Base-by-base conservation (phyloP, 2,113 vertebrate species). In the Prolemur simus region DNA sequence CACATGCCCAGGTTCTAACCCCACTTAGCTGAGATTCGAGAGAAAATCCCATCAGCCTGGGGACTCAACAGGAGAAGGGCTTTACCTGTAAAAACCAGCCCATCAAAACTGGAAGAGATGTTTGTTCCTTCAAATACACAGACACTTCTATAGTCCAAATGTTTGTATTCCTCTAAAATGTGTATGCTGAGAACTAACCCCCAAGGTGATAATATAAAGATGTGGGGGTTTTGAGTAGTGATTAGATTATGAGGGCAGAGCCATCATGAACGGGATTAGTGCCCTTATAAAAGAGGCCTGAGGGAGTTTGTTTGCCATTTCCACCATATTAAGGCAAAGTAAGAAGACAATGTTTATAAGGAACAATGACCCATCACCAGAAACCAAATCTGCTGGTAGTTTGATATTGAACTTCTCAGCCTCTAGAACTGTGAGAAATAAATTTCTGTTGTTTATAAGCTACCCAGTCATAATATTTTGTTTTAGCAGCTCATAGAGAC, bases 161-260 rank as follows among this genome's bases (percentile, higher is more conserved):
- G 1, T 54, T 68, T 80, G 23, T 60, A 37, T 34, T 73, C 37
- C 32, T 4, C 29, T 18, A 34, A 56, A 60, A 71, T 37, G 9
- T 21, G 20, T 23, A 34, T 21, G 8, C 34, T 68, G 11, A 81
- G 68, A 25, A 18, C 27, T 39, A 81, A 34, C 37, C 11, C 18
- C 9, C 3, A 45, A 71, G 3, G 14, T 71, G 39, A 71, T 45
- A 14, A 29, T 60, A 47, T 27, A 47, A 47, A n/a, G n/a, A 42
- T 20, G 11, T 4, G 21, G 23, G 14, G 4, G 0, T 2, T 56
- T n/a, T n/a, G 4, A 23, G 4, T 42, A 3, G 23, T 29, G 4
- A 23, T 39, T 66, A 66, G 12, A 68, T 66, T 54, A 25, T 68
- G n/a, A 90, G 29, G 2, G 25, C 5, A 54, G 7, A 68, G 17